Base-by-base conservation (phyloP, 2,888 invertebrate genomes). In the Ophioninae sp. region DNA sequence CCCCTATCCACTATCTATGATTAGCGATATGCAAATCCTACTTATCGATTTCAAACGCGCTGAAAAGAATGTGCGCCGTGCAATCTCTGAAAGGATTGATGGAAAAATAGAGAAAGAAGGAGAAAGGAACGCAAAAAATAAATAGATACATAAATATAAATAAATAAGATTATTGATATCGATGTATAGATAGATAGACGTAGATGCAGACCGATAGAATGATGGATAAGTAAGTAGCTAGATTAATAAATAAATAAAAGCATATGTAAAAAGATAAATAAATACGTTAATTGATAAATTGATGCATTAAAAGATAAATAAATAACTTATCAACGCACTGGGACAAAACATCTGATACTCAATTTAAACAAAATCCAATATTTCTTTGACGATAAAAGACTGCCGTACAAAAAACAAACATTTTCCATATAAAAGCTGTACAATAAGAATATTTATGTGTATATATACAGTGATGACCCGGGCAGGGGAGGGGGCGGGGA, bases 11-110 rank as follows among this genome's bases (percentile, higher is more conserved):
- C 2, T 13, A 56, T 23, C 44, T 64, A 8, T 17, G 23, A 57
- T 50, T 50, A 68, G 72, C 84, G 84, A 85, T 89, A 91, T 91
- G 91, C 88, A 89, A 92, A 91, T 91, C n/a, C 13, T 85, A 90
- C 91, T 92, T 88, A 91, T 90, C 88, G 90, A 88, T 91, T 91
- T 91, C 90, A 91, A 91, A 91, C 90, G 87, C 90, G 88, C 88
- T 90, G 89, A 90, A 91, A 92, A 91, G 91, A 91, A 91, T 21
- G 44, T 61, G 30, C 74, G n/a, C 61, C 5, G 21, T 13, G 17
- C 7, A 30, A 2, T 59, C 21, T 59, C 21, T 21, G 7, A 20
- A 2, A 0, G 20, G 21, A 59, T 7, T 13, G 7, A 59, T 59
- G 20, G 20, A 37, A 30, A 30, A 37, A 39, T 68, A 50, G 17